Conservation (phyloP, 2,113 vertebrate species). For the Sceloporus tristichus region DNA sequence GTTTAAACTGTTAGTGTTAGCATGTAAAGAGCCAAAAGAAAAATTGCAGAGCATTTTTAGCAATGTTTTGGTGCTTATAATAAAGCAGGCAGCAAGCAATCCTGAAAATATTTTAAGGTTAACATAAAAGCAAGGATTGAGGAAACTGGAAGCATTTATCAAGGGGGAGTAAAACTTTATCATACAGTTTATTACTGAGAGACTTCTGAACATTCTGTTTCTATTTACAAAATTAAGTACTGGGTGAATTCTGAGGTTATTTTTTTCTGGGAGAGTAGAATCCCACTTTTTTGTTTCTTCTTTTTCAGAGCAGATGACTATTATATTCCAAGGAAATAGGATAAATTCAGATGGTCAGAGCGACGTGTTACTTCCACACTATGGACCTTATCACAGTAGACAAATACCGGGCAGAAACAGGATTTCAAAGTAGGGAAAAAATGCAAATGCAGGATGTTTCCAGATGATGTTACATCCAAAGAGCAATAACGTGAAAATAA, state of each 20-base stretch:
- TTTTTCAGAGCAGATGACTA: neutral
- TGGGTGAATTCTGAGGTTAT: neutral
- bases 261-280: neutral
- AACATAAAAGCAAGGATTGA: conserved; percentile 20
- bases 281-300: neutral
- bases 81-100: neutral
- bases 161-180: neutral
- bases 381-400: too few relatives aligned
- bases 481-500: too few relatives aligned
- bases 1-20: conserved; percentile 1
- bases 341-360: neutral
- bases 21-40: conserved; percentile 1
- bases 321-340: neutral
- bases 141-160: neutral
- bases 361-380: neutral
- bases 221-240: neutral
- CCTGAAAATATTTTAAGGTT: conserved; percentile 36
- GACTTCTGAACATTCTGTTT: neutral
- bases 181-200: too few relatives aligned
- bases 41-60: neutral
- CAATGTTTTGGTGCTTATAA: conserved; percentile 31
- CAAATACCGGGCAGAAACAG: too few relatives aligned
- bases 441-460: too few relatives aligned
- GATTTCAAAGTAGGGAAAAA: too few relatives aligned
- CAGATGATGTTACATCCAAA: too few relatives aligned